Evolutionary conservation across 2,797 vertebrate species (phyloP), one percentile per base, ranked within the genome.

Genomic region (Mallotus villosus): DNA sequence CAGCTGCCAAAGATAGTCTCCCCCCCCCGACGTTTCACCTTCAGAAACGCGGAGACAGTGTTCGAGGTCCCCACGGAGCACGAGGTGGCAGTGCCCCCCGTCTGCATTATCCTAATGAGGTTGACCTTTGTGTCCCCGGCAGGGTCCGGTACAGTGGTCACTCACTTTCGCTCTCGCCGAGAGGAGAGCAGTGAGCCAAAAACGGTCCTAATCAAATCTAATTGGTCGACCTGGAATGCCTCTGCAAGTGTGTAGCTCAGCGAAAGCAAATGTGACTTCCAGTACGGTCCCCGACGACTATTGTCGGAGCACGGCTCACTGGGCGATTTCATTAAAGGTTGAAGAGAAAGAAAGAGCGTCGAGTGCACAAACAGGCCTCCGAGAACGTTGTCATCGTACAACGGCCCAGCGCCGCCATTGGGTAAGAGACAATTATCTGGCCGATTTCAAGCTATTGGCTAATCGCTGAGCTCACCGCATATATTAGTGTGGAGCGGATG

Each of bases 321-420:
- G 53, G 67, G 32, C 64, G 60, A 71, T 51, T 57, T 62, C 2
- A 19, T 25, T 59, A 64, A 57, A 73, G 64, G 5, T 41, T 11
- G 11, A 41, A 41, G 51, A 69, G 65, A 6, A 22, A 61, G 53
- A 64, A 64, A 58, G 32, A 67, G 57, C 22, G 32, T 29, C 19
- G 65, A 76, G 71, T 65, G 79, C 73, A 62, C 59, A 77, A 55
- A 8, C 53, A 46, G 41, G 57, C 72, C 65, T 24, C 49, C 68
- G 59, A 70, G 55, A 46, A 55, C 63, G 72, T 27, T 59, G 7
- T 72, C 73, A 74, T 76, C 71, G 71, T 73, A 77, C 70, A 37
- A 63, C 67, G 60, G 75, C 70, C 68, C 61, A 29, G 76, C 70
- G 66, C 67, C 65, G 79, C 78, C 77, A 74, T 82, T 83, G 76